Evolutionary conservation across 2,113 vertebrate species (phyloP).

Genomic region (Columbina picui): DNA sequence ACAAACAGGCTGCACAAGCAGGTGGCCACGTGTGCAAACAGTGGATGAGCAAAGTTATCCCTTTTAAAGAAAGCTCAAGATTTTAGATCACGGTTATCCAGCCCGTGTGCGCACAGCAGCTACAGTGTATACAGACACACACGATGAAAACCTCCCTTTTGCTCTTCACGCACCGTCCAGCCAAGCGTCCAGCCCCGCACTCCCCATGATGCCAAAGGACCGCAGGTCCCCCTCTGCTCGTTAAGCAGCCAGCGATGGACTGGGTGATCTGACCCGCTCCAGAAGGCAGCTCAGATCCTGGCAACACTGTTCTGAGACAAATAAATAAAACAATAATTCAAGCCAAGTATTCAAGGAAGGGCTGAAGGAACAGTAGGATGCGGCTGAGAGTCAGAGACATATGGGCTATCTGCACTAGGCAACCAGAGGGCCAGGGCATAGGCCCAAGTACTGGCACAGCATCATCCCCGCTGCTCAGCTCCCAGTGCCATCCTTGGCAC

Average conservation of each 20-base stretch:
- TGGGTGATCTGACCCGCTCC: neutral
- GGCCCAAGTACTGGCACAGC: conserved; percentile 3
- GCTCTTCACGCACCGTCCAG: neutral
- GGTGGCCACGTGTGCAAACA: neutral
- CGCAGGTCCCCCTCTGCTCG: rapidly evolving
- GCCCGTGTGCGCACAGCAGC: rapidly evolving
- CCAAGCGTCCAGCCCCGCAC: neutral
- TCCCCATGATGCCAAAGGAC: neutral
- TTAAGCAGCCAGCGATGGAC: neutral
- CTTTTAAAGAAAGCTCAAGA: neutral
- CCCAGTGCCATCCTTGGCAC: neutral
- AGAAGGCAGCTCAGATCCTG: conserved; percentile 11
- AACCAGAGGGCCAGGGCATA: neutral
- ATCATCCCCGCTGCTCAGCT: neutral
- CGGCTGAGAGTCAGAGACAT: neutral
- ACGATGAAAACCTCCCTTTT: neutral
- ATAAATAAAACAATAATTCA: conserved; percentile 4
- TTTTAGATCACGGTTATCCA: neutral
- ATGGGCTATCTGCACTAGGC: neutral
- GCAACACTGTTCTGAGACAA: neutral
- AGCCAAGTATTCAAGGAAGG: conserved; percentile 36
- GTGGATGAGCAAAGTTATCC: neutral
- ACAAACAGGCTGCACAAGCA: neutral
- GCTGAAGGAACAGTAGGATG: conserved; percentile 2
- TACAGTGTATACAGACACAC: rapidly evolving